These are phyloP conservation scores for Anoplophora glabripennis DNA, from an alignment of 1,140 invertebrate genomes.

Conservation along the genomic window DNA sequence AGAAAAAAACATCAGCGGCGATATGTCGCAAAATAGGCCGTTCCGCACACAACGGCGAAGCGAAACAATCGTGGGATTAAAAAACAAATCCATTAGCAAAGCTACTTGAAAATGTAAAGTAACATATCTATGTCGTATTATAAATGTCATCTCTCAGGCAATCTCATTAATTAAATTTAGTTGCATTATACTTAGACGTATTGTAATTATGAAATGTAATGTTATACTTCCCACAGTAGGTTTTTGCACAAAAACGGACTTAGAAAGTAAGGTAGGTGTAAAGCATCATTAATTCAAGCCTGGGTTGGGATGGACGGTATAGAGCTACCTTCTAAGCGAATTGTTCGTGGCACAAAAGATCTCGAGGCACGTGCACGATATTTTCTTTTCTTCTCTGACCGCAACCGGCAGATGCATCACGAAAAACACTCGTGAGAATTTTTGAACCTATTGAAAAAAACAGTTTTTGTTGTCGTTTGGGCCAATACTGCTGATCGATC, in stretches of 20 bases:
- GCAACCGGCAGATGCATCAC: conserved; percentile 11
- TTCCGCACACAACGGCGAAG: too few species aligned
- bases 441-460: too few species aligned
- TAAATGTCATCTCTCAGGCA: too few species aligned
- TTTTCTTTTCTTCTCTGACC: conserved; percentile 15
- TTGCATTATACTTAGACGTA: background rate
- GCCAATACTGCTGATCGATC: too few species aligned
- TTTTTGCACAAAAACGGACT: conserved; percentile 18
- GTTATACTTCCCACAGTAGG: conserved; percentile 22
- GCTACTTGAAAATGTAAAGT: too few species aligned
- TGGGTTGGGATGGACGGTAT: conserved; percentile 22
- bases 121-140: too few species aligned
- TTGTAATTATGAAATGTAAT: conserved; percentile 22
- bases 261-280: conserved; percentile 27
- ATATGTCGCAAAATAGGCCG: too few species aligned
- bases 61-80: too few species aligned
- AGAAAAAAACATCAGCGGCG: too few species aligned
- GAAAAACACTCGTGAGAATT: conserved; percentile 18
- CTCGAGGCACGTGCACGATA: conserved; percentile 20
- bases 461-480: too few species aligned
- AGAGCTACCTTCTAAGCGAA: conserved; percentile 21
- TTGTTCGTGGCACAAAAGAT: conserved; percentile 20
- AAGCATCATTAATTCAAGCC: conserved; percentile 26
- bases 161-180: too few species aligned
- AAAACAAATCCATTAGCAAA: too few species aligned